Conservation (phyloP, 2,888 invertebrate genomes). For the Dorcus hopei region DNA sequence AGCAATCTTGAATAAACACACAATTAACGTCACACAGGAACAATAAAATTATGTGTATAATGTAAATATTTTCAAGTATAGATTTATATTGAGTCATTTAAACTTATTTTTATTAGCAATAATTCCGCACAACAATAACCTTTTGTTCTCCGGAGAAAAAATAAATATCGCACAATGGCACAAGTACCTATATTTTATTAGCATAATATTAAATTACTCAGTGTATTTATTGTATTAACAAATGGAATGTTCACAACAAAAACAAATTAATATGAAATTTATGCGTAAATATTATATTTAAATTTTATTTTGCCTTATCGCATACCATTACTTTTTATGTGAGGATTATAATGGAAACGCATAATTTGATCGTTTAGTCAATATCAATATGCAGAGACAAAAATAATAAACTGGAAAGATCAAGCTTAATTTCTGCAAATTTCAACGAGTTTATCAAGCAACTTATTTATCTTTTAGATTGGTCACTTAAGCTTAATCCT, state of each 20-base stretch:
- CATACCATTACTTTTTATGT: not conserved
- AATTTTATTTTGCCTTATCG: not conserved
- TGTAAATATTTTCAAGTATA: slow-evolving; percentile 1
- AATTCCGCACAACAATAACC: slow-evolving; percentile 19
- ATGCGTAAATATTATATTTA: not conserved
- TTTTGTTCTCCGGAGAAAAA: slow-evolving; percentile 17
- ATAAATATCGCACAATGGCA: slow-evolving; percentile 16
- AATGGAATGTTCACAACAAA: not conserved
- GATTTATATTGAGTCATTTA: slow-evolving; percentile 4
- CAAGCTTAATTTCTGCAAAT: no score
- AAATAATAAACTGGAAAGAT: not conserved
- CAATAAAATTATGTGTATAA: not conserved
- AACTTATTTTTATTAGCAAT: slow-evolving; percentile 19
- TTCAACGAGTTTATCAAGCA: no score
- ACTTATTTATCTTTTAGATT: no score
- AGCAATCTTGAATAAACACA: no score
- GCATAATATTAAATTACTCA: slow-evolving; percentile 20
- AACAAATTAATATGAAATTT: not conserved
- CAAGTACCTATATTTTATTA: slow-evolving; percentile 16
- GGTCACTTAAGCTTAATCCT: no score
- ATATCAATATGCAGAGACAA: not conserved
- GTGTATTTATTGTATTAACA: slow-evolving; percentile 8
- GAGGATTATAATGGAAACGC: not conserved
- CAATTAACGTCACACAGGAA: not conserved
- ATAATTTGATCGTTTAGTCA: not conserved